phyloP scores from a whole-genome alignment of 2,888 invertebrate genomes.

The Petrolisthes cinctipes region DNA sequence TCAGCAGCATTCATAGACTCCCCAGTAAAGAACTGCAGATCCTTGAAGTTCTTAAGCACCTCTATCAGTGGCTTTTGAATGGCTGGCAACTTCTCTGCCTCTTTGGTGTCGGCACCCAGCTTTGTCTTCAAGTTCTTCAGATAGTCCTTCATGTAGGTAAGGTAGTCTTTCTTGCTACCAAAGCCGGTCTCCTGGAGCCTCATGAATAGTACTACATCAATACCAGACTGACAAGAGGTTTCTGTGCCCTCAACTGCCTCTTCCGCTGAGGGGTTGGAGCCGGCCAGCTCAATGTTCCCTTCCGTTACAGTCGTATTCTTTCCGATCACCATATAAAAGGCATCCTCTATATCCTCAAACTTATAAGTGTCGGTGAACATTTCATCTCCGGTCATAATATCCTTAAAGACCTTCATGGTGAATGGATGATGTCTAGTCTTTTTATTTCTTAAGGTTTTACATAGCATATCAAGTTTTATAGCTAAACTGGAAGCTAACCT shows the following conservation, averaged over 20 bases:
- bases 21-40: slow-evolving; percentile 74
- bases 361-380: slow-evolving; percentile 97
- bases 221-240: no score
- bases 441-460: no score
- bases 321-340: slow-evolving; percentile 93
- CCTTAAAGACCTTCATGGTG: no score
- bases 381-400: slow-evolving; percentile 98
- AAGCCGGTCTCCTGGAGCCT: no score
- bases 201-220: no score
- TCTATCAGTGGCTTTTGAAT: slow-evolving; percentile 64
- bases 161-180: slow-evolving; percentile 82
- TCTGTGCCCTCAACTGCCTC: no score
- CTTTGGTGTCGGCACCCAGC: slow-evolving; percentile 98
- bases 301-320: slow-evolving; percentile 80
- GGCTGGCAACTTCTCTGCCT: slow-evolving; percentile 46
- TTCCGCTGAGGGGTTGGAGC: no score
- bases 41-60: slow-evolving; percentile 64
- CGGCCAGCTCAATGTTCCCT: slow-evolving; percentile 83
- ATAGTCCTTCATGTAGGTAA: no score
- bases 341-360: no score
- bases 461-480: no score
- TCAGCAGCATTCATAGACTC: slow-evolving; percentile 95
- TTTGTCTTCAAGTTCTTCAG: slow-evolving; percentile 94
- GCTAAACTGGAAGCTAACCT: no score
- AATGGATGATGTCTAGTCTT: no score